These are phyloP conservation scores for Craseonycteris thonglongyai DNA, from an alignment of 2,113 vertebrate species.

Conservation along the genomic window DNA sequence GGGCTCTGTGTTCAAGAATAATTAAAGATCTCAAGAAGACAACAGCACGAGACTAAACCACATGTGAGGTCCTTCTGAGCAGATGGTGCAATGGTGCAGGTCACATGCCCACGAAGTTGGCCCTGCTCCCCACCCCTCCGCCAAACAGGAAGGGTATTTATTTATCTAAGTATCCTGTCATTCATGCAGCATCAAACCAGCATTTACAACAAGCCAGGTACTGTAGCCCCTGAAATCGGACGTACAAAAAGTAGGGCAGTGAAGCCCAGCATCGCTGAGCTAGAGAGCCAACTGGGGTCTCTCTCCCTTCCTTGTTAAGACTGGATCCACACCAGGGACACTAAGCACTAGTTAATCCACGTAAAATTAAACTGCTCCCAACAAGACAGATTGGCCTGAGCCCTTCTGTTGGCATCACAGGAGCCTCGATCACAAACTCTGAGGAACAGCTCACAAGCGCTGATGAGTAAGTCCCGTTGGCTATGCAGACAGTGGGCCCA, in stretches of 20 bases:
- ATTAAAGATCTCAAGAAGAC: neutral
- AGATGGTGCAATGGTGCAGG: neutral
- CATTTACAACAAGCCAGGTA: neutral
- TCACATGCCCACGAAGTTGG: neutral
- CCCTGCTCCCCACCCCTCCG: neutral
- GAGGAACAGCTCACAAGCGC: conserved; percentile 35
- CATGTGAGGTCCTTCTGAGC: neutral
- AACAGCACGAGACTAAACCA: neutral
- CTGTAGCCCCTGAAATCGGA: neutral
- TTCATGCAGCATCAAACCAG: neutral
- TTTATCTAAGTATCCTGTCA: neutral
- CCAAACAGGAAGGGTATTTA: neutral
- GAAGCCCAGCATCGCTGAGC: neutral
- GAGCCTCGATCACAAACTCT: conserved; percentile 41
- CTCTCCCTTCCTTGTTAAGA: conserved; percentile 35
- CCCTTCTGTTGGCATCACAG: conserved; percentile 48
- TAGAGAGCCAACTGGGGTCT: neutral
- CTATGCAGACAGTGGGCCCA: conserved; percentile 51
- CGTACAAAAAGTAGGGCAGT: neutral
- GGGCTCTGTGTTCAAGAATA: neutral
- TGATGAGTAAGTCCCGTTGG: conserved; percentile 49
- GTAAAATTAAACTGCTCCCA: conserved; percentile 60
- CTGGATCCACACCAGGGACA: conserved; percentile 28
- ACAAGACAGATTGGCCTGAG: conserved; percentile 42
- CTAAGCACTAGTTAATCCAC: conserved; percentile 57